Conservation (phyloP, 2,113 vertebrate species). For the Ploceus nigricollis region DNA sequence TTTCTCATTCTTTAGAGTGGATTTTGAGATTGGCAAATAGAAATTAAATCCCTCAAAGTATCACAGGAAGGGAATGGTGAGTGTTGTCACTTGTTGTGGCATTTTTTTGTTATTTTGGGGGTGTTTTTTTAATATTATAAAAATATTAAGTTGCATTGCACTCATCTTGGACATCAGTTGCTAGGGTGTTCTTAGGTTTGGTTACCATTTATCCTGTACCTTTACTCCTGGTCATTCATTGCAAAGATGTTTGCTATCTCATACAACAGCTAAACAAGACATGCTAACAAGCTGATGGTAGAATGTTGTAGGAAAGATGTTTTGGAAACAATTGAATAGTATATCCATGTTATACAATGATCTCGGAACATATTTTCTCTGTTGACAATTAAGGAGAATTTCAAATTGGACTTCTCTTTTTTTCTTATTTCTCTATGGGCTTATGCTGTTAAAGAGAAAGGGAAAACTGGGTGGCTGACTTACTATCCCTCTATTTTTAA, state of each 20-base stretch:
- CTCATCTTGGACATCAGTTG: not conserved
- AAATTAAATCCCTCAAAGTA: not conserved
- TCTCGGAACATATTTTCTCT: not conserved
- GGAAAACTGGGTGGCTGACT: not conserved
- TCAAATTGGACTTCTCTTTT: not conserved
- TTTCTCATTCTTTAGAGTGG: not conserved
- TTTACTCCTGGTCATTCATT: not conserved
- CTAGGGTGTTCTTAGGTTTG: not conserved
- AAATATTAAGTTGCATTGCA: not conserved
- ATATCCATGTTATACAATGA: not conserved
- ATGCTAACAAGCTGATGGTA: not conserved
- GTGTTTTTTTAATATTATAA: not conserved
- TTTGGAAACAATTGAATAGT: not conserved
- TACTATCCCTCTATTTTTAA: not conserved
- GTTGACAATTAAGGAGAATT: not conserved
- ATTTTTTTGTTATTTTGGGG: too few species aligned
- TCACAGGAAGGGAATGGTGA: not conserved
- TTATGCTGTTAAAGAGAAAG: not conserved
- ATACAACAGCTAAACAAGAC: not conserved
- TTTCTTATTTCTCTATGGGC: not conserved
- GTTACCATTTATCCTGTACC: not conserved
- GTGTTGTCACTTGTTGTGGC: not conserved
- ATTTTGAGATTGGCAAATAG: not conserved
- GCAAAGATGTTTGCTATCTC: not conserved
- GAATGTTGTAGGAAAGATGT: not conserved